Evolutionary conservation across 2,113 vertebrate species (phyloP).

Genomic region (Coreoperca whiteheadi): DNA sequence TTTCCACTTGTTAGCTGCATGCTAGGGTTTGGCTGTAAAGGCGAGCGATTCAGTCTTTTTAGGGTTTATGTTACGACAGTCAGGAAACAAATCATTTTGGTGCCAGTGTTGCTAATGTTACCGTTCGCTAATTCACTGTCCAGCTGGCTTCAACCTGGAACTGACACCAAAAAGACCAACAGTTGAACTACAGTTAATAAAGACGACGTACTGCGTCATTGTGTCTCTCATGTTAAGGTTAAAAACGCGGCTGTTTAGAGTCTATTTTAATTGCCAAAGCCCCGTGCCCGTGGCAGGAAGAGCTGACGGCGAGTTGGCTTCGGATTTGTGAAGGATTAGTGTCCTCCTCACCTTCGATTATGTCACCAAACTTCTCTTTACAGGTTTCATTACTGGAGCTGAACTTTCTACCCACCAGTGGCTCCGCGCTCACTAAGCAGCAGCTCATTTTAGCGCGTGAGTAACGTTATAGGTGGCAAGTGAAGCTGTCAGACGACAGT

Average conservation of each 20-base stretch:
- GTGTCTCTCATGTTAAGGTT: neutral
- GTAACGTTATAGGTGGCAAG: conserved; percentile 67
- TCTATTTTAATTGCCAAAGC: neutral
- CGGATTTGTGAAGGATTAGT: neutral
- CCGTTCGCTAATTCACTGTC: neutral
- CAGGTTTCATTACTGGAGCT: conserved; percentile 92
- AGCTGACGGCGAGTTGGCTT: neutral
- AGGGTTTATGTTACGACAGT: neutral
- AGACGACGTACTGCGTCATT: too few species aligned
- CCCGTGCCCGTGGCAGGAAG: neutral
- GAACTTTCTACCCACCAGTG: conserved; percentile 92
- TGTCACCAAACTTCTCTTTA: neutral
- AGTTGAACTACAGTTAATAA: neutral
- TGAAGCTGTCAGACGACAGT: neutral
- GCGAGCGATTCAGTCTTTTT: rapidly evolving
- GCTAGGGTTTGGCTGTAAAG: neutral
- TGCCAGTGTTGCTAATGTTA: neutral
- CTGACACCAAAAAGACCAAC: neutral
- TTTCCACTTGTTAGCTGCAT: neutral
- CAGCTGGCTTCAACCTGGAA: neutral
- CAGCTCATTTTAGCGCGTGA: conserved; percentile 94
- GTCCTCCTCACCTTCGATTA: too few species aligned
- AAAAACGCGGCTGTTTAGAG: rapidly evolving
- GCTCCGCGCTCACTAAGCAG: conserved; percentile 90
- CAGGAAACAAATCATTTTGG: neutral